Evolutionary conservation across 2,888 invertebrate genomes (phyloP), one percentile per base, ranked within the genome.

Genomic region (Metallyticus violacea): DNA sequence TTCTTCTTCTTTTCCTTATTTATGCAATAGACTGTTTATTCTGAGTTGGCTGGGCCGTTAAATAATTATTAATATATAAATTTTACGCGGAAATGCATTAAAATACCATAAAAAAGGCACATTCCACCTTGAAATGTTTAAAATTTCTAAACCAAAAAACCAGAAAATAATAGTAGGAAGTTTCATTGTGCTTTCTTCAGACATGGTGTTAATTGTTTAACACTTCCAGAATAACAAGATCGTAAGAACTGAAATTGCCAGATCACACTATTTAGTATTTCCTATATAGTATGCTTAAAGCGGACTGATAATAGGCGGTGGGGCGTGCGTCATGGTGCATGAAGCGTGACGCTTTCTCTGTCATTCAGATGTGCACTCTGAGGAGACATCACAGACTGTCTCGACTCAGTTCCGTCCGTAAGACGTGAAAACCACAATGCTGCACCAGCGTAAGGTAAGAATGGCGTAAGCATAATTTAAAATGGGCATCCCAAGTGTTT

Each of bases 271-370:
- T 22, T 15, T 62, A 15, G 40, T 62, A 15, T 62, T 62, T 62
- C 15, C 40, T 62, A n/a, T n/a, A n/a, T n/a, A n/a, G n/a, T 22
- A 26, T 9, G 28, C 9, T 30, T 81, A 40, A 81, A 81, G 29
- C 29, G 29, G 40, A 30, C 81, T 81, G 81, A 25, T 81, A 81
- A 81, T 30, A 81, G 28, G 15, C 40, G 22, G 40, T 15, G 15
- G 81, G 9, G 6, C 25, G 25, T 29, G 40, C 25, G 25, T 30
- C 29, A 81, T 30, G 7, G 28, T 30, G 81, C 81, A 30, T 81
- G 81, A 81, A 81, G 29, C 26, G 30, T 30, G 30, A 81, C 81
- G 81, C 81, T 81, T 81, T 81, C 81, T 81, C 81, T 81, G 81
- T 28, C 40, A 30, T 26, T 62, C 40, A 62, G 29, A 28, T 28